Conservation (phyloP, 2,888 invertebrate species). For the Tridacna crocea region DNA sequence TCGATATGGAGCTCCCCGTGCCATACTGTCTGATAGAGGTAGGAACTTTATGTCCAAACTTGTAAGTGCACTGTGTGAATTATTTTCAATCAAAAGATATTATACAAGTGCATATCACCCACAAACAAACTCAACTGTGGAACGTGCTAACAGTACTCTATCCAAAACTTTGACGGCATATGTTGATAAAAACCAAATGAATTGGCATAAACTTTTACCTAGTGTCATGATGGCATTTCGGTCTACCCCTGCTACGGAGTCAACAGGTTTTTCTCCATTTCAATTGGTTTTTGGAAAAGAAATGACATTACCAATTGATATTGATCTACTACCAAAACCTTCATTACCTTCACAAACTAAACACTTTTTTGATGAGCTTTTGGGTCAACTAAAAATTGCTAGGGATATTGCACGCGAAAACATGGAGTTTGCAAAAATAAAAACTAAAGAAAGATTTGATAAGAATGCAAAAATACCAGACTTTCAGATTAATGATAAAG, state of each 20-base stretch:
- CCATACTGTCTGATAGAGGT: slow-evolving; percentile 36
- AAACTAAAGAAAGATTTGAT: slow-evolving; percentile 37
- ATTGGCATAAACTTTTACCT: slow-evolving; percentile 20
- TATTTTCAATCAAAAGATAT: slow-evolving; percentile 48
- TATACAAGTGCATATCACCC: slow-evolving; percentile 54
- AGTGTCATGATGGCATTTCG: slow-evolving; percentile 54
- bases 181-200: slow-evolving; percentile 37
- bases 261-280: slow-evolving; percentile 9
- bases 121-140: slow-evolving; percentile 47
- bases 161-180: slow-evolving; percentile 47
- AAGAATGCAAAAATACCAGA: slow-evolving; percentile 32
- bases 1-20: slow-evolving; percentile 35
- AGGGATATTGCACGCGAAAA: slow-evolving; percentile 33
- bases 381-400: slow-evolving; percentile 11
- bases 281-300: slow-evolving; percentile 27
- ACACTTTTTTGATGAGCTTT: slow-evolving; percentile 31
- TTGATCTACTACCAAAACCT: slow-evolving; percentile 37
- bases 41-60: slow-evolving; percentile 60
- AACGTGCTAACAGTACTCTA: slow-evolving; percentile 44
- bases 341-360: slow-evolving; percentile 1
- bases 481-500: slow-evolving; percentile 39
- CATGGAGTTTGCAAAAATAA: slow-evolving; percentile 11
- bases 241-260: neutral
- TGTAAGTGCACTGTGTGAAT: slow-evolving; percentile 29
- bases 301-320: slow-evolving; percentile 28